Evolutionary conservation across 2,888 invertebrate genomes (phyloP), one percentile per base, ranked within the genome.

Genomic region (Biston betularia): DNA sequence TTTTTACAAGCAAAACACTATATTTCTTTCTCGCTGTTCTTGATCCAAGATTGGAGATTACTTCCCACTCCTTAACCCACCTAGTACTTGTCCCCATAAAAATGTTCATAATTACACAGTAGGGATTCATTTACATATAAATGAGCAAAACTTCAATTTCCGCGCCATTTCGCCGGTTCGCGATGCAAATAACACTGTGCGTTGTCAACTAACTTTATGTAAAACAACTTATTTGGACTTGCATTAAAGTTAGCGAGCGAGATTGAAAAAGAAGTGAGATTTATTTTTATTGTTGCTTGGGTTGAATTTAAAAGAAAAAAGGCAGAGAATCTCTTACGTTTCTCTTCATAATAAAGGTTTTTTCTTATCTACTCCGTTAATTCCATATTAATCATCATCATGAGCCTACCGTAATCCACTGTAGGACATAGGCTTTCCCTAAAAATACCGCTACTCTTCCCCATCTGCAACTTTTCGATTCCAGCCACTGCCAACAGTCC

Each of bases 61-160:
- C 52, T 42, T 34, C 50, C 55, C 38, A 40, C 59, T 53, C 65
- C 48, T 50, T 50, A 50, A 12, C 68, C 12, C 48, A 50, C 35
- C 15, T 55, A 44, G 74, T 76, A 73, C 79, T 79, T 76, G 73
- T 80, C 72, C 72, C 70, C 68, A 76, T 80, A 79, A 88, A 86
- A 86, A 87, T 79, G 82, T 79, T 77, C 79, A 85, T 89, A 89
- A 90, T 90, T 89, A 87, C 85, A 77, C 74, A 84, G 80, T 80
- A 78, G 76, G 73, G 77, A 86, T 88, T 89, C 88, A 83, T 92
- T 92, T 88, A 90, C 90, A 92, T 92, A 87, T 83, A 90, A 91
- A 93, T 92, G 83, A 85, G 82, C 75, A 75, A 79, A 86, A 87
- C 86, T 85, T 85, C 82, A 84, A 86, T 89, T 87, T 86, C 81